Evolutionary conservation across 2,113 vertebrate species (phyloP), one percentile per base, ranked within the genome.

Genomic region (Thalassarche chlororhynchos): DNA sequence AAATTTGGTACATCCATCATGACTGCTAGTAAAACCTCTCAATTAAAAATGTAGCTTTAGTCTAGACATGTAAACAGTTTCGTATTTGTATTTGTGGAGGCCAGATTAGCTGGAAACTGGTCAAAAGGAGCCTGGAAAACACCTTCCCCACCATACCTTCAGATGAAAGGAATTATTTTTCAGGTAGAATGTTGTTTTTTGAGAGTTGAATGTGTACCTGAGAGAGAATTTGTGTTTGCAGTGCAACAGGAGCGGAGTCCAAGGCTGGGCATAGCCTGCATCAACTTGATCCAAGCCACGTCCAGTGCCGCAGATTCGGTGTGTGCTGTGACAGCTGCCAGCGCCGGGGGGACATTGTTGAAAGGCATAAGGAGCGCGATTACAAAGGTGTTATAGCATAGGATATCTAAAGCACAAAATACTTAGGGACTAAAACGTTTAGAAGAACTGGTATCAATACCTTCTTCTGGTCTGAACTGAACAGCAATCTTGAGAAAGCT

Each of bases 331-430:
- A 54, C 49, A 64, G 52, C 47, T 49, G 42, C 31, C 77, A 72
- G 79, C 2, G 5, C 54, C 1, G 11, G 19, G 8, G 32, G 12
- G 7, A 55, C 4, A 1, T 3, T n/a, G 7, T 1, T 46, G 36
- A 31, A 70, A 86, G 25, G 38, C 16, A 0, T 24, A 44, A 54
- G 12, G 28, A 44, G 1, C 2, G 2, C 8, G 16, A 60, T 55
- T 40, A 40, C 29, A 65, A 34, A 70, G 26, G 2, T 17, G 1
- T 44, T 42, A 36, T 14, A 42, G 42, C 14, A 10, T 9, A 64
- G 31, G 40, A 18, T 28, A 61, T 6, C 31, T 49, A 38, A 61
- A 70, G 49, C 49, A 57, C 32, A 83, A 24, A n/a, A 40, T 19
- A 14, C 47, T 38, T 46, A 47, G 13, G 3, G 16, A 38, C 24